Base-by-base conservation (phyloP, 1,140 invertebrate species). In the Lordiphosa mommai region DNA sequence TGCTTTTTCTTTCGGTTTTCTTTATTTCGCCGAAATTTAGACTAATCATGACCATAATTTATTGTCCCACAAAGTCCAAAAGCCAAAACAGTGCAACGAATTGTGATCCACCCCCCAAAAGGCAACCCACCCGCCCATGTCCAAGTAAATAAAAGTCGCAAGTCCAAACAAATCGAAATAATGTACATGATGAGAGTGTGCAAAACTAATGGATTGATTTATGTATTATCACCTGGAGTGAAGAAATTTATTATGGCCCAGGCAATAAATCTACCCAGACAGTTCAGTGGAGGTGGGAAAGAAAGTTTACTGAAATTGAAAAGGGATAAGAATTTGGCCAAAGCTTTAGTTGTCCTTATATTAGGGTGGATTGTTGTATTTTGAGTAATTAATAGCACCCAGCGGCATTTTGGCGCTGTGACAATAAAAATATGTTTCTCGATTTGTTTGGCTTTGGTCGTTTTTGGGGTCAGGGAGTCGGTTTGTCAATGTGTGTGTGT, bases 121-220 rank as follows among this genome's bases (percentile, higher is more conserved):
- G 12, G 3, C 9, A 40, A 44, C 32, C 47, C 49, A 12, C 48
- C 52, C 17, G 32, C 44, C 37, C 23, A 20, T 13, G 40, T 43
- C 10, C 14, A 14, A 30, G 49, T 32, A 73, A 65, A 80, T 51
- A 70, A 51, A 66, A 82, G 44, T 30, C 48, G 27, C 33, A 50
- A 23, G 61, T 43, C 49, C 36, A 58, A 84, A 85, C 77, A 77
- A 72, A 84, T 79, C 66, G 56, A 77, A 69, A 77, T 77, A 65
- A 23, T 23, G 20, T 4, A 23, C 20, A 23, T 23, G 67, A 80
- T 80, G 76, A 43, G 72, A 76, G 71, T 80, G 67, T 67, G 77
- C 53, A 82, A 84, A 84, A 73, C 72, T 84, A 84, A 84, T 84
- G 68, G 79, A 84, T 79, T 84, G 79, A 84, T 84, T 84, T 84